phyloP scores from a whole-genome alignment of 2,113 vertebrate species.

The Azemiops feae region DNA sequence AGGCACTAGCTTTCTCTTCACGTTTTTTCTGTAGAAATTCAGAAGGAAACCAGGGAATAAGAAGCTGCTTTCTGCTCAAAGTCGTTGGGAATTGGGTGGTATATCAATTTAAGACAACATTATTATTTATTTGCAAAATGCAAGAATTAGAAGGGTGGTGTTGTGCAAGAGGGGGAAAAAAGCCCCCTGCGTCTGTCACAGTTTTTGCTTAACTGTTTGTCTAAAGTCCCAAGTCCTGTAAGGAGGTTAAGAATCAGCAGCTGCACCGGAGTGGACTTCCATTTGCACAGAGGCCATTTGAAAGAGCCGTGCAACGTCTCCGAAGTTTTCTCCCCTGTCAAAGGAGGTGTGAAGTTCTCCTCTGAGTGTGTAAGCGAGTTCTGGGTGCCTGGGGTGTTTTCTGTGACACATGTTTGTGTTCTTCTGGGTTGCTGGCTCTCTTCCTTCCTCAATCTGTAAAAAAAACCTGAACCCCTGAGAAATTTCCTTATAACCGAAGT shows the following conservation, averaged over 20 bases:
- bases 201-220: neutral
- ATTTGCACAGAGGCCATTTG: neutral
- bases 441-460: neutral
- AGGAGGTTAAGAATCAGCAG: neutral
- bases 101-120: neutral
- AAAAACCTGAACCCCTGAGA: neutral
- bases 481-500: neutral
- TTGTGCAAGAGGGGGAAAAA: neutral
- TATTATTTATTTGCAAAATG: neutral
- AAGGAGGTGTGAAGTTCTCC: neutral
- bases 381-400: neutral
- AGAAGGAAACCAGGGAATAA: neutral
- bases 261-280: neutral
- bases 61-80: neutral
- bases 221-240: neutral
- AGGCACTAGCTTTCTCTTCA: neutral
- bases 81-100: neutral
- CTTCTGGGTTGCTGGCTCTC: neutral
- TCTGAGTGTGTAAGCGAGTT: neutral
- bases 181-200: rapidly evolving
- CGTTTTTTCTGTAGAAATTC: neutral
- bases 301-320: neutral
- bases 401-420: neutral
- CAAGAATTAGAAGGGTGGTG: neutral
- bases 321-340: neutral